Evolutionary conservation across 2,888 invertebrate genomes (phyloP).

Genomic region (Heliconius aoede): DNA sequence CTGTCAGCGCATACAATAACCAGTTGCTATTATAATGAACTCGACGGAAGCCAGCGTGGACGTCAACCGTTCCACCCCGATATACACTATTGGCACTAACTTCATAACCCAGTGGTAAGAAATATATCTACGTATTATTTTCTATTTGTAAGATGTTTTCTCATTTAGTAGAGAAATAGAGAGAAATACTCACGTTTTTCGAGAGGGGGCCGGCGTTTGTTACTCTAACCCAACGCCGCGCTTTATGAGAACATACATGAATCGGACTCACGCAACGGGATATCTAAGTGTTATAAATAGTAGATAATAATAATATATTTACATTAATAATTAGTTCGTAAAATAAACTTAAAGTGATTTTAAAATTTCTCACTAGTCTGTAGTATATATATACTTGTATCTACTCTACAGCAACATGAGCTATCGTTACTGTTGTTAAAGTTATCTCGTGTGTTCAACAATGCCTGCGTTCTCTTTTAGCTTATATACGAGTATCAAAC

Average conservation of each 20-base stretch:
- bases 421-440: not conserved
- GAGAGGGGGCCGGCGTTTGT: too few species aligned
- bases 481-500: slow-evolving; percentile 18
- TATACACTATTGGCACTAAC: slow-evolving; percentile 89
- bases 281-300: too few species aligned
- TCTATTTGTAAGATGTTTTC: not conserved
- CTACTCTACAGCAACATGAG: slow-evolving; percentile 3
- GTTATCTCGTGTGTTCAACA: slow-evolving; percentile 25
- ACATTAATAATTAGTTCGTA: not conserved
- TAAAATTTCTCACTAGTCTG: not conserved
- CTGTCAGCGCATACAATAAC: slow-evolving; percentile 10
- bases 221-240: too few species aligned
- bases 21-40: slow-evolving; percentile 63
- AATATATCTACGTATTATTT: slow-evolving; percentile 43
- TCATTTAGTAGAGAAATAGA: too few species aligned
- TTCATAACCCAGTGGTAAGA: slow-evolving; percentile 91
- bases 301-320: too few species aligned
- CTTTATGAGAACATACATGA: too few species aligned
- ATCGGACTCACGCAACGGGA: too few species aligned
- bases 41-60: slow-evolving; percentile 78
- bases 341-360: not conserved
- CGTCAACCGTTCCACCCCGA: slow-evolving; percentile 87
- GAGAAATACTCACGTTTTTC: too few species aligned
- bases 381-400: too few species aligned
- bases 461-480: slow-evolving; percentile 29